Conservation (phyloP, 2,113 vertebrate species). For the Eolophus roseicapilla region DNA sequence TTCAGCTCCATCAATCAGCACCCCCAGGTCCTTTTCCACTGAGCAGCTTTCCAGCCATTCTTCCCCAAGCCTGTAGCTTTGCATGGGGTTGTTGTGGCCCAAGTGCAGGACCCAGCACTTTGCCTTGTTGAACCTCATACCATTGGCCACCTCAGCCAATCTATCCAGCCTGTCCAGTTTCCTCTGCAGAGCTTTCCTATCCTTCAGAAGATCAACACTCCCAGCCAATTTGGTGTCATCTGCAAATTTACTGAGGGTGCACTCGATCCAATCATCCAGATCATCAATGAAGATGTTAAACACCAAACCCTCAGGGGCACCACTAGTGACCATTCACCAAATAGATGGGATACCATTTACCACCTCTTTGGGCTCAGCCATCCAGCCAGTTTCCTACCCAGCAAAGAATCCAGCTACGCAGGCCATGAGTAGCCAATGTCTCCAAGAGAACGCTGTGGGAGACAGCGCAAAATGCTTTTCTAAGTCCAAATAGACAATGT, state of each 20-base stretch:
- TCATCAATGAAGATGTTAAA: not conserved
- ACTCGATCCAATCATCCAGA: not conserved
- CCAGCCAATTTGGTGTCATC: not conserved
- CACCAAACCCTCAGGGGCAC: not conserved
- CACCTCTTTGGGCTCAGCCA: not conserved
- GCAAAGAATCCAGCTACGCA: not conserved
- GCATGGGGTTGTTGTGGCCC: no score
- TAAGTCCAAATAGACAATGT: not conserved
- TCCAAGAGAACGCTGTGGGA: not conserved
- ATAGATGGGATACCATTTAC: not conserved
- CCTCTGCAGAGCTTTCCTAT: not conserved
- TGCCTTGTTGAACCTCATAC: not conserved
- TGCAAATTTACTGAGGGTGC: not conserved
- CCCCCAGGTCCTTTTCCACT: not conserved
- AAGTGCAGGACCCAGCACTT: not conserved
- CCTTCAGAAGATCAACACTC: not conserved
- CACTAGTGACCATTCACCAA: not conserved
- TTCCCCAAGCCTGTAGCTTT: not conserved
- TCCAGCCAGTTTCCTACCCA: not conserved
- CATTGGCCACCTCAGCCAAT: not conserved
- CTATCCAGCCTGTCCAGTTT: not conserved
- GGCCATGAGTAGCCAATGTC: not conserved
- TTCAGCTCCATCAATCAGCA: not conserved
- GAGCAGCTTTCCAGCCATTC: not conserved
- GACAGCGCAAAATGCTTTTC: not conserved